phyloP scores from a whole-genome alignment of 2,113 vertebrate genomes.

The Dinomys branickii region DNA sequence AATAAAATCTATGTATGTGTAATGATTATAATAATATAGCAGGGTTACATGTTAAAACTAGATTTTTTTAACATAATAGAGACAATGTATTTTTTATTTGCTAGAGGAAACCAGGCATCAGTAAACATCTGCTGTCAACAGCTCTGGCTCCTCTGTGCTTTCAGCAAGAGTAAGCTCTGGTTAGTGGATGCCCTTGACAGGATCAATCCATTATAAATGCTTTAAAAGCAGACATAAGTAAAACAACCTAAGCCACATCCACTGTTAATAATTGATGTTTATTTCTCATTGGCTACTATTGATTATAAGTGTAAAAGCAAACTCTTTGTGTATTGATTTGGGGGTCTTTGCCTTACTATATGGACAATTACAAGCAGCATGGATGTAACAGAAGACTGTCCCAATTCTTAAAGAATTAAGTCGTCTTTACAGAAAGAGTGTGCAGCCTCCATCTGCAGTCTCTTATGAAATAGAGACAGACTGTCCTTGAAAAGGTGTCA shows the following conservation, averaged over 20 bases:
- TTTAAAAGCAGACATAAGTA: conserved; percentile 84
- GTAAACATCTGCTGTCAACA: conserved; percentile 57
- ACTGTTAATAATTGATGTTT: conserved; percentile 86
- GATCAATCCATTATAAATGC: conserved; percentile 73
- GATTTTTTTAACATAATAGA: background rate
- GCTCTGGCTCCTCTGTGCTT: conserved; percentile 48
- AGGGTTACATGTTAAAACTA: background rate
- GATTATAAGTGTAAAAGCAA: conserved; percentile 86
- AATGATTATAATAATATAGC: background rate
- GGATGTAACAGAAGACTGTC: conserved; percentile 71
- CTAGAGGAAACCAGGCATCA: background rate
- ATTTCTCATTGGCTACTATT: conserved; percentile 83
- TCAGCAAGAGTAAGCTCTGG: conserved; percentile 55
- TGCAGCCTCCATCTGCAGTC: background rate
- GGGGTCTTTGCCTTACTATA: conserved; percentile 63
- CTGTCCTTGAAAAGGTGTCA: conserved; percentile 63
- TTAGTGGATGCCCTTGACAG: conserved; percentile 75
- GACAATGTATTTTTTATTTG: conserved; percentile 33
- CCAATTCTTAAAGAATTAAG: conserved; percentile 81
- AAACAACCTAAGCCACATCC: conserved; percentile 81
- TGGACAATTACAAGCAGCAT: conserved; percentile 68
- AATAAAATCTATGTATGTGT: background rate
- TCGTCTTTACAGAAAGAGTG: conserved; percentile 66
- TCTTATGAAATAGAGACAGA: conserved; percentile 11
- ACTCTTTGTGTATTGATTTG: conserved; percentile 80